These are phyloP conservation scores for Dryococelus australis DNA, from an alignment of 2,888 invertebrate genomes.

Conservation along the genomic window DNA sequence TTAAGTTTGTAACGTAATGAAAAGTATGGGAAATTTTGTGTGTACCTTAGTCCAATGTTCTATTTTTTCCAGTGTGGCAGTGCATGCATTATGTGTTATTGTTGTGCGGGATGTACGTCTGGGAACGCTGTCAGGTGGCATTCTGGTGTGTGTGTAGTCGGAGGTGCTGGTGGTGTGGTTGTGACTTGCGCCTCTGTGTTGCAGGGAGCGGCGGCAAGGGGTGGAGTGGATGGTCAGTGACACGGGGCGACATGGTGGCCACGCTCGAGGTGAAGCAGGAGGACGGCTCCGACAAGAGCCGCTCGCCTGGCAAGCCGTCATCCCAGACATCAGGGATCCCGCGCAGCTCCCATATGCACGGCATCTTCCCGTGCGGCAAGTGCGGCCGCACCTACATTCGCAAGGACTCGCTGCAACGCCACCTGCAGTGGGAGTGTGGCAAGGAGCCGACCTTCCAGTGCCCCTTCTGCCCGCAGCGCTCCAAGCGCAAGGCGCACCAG, in stretches of 20 bases:
- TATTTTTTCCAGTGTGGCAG: too few species aligned
- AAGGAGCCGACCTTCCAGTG: conserved; percentile 62
- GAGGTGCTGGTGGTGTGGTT: neutral
- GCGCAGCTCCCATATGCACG: conserved; percentile 30
- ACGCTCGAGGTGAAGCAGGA: neutral
- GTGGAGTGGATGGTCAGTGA: conserved; percentile 47
- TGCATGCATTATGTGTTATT: too few species aligned
- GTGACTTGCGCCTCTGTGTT: neutral
- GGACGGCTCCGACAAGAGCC: neutral
- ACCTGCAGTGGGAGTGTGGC: conserved; percentile 60
- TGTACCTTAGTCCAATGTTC: too few species aligned
- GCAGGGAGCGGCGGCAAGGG: conserved; percentile 40
- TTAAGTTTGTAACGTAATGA: too few species aligned
- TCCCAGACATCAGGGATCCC: neutral
- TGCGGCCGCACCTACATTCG: conserved; percentile 52
- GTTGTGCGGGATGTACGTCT: too few species aligned
- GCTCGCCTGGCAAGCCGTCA: neutral
- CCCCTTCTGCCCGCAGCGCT: conserved; percentile 59
- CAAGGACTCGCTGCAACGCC: conserved; percentile 53
- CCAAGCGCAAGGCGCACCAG: conserved; percentile 60
- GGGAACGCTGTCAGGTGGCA: too few species aligned
- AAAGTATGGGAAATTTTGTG: too few species aligned
- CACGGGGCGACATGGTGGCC: conserved; percentile 36
- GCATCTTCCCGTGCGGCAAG: conserved; percentile 49
- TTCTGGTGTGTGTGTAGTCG: too few species aligned